Base-by-base conservation (phyloP, 2,113 vertebrate genomes). In the Collichthys lucidus region DNA sequence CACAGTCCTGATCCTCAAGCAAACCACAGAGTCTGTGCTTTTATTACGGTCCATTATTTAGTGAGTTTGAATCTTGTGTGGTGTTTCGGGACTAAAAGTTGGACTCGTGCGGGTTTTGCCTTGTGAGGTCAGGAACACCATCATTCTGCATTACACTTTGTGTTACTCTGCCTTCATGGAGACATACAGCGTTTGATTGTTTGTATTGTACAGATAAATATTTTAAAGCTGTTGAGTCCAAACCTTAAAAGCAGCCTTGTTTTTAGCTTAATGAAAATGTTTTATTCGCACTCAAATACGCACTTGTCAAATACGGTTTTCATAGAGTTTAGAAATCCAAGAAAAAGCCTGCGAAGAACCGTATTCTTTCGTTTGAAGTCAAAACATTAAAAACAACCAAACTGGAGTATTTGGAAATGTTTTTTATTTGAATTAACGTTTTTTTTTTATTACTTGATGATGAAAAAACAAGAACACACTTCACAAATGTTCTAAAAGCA, bases 131-230 rank as follows among this genome's bases (percentile, higher is more conserved):
- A 22, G 55, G 61, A 80, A 24, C 55, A 44, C 60, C 69, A 60
- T 65, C 59, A n/a, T 72, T 59, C 74, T 74, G 49, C 65, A 15
- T 67, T 29, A 59, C 17, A 19, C 49, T 53, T 49, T 76, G 63
- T 79, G 67, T 77, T 81, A 35, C 67, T 87, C 83, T 77, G 81
- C 85, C 86, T 84, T 86, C 78, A 78, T 66, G 17, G 72, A 77
- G 55, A 86, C 57, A 11, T 17, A 26, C 35, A 61, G 49, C 40
- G 24, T 79, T 60, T 66, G 40, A 84, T 50, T 65, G 4, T 82
- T 82, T 80, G 66, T 77, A 57, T 59, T 75, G 53, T 55, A 44
- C 40, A 77, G 57, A 52, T 5, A 11, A 53, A 15, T 73, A 65
- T 79, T 78, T 78, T 7, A 62, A 71, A 35, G 17, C 12, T 29